Conservation (phyloP, 2,888 invertebrate species). For the Muschampia plurimacula region DNA sequence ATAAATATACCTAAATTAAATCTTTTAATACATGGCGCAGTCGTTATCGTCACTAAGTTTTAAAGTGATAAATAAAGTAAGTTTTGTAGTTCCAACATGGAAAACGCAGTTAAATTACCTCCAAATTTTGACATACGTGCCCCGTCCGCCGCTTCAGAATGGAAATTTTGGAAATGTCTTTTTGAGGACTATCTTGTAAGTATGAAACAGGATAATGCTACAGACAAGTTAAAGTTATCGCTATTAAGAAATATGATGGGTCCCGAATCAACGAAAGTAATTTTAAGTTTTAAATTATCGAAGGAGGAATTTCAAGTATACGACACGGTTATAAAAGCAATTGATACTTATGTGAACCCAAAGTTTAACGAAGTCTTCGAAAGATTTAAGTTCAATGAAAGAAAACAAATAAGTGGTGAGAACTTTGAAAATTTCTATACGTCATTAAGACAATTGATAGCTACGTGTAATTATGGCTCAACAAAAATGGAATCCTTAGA, state of each 20-base stretch:
- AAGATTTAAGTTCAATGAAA: not conserved
- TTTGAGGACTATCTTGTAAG: not conserved
- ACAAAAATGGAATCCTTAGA: not conserved
- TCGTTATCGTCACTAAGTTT: not conserved
- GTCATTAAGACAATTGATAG: not conserved
- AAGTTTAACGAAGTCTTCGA: conserved; percentile 1
- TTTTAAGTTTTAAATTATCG: not conserved
- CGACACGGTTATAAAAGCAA: not conserved
- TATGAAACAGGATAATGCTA: not conserved
- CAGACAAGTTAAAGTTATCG: not conserved
- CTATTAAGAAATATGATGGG: not conserved
- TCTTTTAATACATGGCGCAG: not conserved
- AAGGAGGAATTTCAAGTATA: not conserved
- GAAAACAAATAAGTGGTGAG: not conserved
- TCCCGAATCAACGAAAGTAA: not conserved
- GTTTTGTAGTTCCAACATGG: not conserved
- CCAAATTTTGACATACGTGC: not conserved
- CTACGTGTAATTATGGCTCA: not conserved
- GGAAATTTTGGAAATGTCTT: not conserved
- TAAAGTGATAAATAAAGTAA: not conserved
- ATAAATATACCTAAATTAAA: no score
- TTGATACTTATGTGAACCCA: not conserved
- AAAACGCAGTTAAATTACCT: not conserved
- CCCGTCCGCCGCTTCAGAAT: not conserved
- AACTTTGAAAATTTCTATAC: conserved; percentile 3